phyloP scores from a whole-genome alignment of 1,140 invertebrate species.

The Drosophila varians region DNA sequence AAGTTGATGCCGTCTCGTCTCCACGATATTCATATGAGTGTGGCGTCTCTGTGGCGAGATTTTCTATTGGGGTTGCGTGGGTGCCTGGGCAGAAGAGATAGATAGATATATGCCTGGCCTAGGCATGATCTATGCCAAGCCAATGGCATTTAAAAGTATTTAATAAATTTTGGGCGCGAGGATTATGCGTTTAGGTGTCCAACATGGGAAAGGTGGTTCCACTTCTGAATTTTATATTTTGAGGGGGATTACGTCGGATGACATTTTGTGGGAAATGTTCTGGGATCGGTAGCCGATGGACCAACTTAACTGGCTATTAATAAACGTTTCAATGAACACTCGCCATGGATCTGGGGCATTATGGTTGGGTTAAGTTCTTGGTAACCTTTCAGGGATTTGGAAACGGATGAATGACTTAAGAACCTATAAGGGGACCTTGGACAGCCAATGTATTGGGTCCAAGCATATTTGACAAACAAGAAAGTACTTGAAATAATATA shows the following conservation, averaged over 20 bases:
- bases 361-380: slow-evolving; percentile 53
- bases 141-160: slow-evolving; percentile 74
- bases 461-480: neutral
- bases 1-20: slow-evolving; percentile 57
- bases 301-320: slow-evolving; percentile 50
- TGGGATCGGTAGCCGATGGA: slow-evolving; percentile 28
- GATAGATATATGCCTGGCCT: slow-evolving; percentile 40
- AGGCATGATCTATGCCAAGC: slow-evolving; percentile 44
- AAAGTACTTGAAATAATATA: too few species aligned
- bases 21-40: slow-evolving; percentile 17
- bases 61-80: slow-evolving; percentile 56
- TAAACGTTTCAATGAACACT: slow-evolving; percentile 64
- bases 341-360: slow-evolving; percentile 37
- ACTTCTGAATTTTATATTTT: slow-evolving; percentile 27
- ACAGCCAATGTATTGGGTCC: slow-evolving; percentile 33
- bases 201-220: slow-evolving; percentile 28
- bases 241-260: slow-evolving; percentile 43
- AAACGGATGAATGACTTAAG: slow-evolving; percentile 20
- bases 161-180: slow-evolving; percentile 67
- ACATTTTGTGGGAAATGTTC: slow-evolving; percentile 76
- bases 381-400: slow-evolving; percentile 35
- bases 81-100: slow-evolving; percentile 41
- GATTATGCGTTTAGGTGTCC: slow-evolving; percentile 63
- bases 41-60: slow-evolving; percentile 56
- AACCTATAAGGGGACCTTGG: slow-evolving; percentile 11